A percentile compares a stretch with the other conserved stretches of the same genome.
phyloP scores from a whole-genome alignment of 2,797 vertebrate genomes.

The Syngnathus acus region DNA sequence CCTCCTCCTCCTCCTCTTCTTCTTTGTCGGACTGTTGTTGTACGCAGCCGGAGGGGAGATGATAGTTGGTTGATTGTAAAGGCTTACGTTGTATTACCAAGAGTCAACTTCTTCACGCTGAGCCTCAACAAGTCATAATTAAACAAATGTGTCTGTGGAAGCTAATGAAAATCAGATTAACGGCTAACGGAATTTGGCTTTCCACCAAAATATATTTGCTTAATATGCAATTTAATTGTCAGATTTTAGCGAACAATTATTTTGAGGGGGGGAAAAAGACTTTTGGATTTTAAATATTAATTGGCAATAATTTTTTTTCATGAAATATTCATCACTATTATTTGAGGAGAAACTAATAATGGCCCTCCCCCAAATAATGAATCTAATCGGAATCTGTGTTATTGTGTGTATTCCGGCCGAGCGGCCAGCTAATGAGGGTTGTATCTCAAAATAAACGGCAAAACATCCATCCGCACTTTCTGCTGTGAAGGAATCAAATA shows the following conservation, averaged over 20 bases:
- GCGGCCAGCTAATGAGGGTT: slow-evolving; percentile 42
- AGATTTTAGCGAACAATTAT: background rate
- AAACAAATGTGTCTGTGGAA: background rate
- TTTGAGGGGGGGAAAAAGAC: background rate
- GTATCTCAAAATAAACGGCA: slow-evolving; percentile 40
- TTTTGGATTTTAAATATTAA: slow-evolving; percentile 4
- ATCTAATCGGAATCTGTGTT: background rate
- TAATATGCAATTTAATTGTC: slow-evolving; percentile 1
- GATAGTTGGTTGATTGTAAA: slow-evolving; percentile 53
- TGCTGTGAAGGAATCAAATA: slow-evolving; percentile 40
- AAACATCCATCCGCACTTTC: slow-evolving; percentile 30
- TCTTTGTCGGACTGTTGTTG: slow-evolving; percentile 44
- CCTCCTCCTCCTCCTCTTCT: slow-evolving; percentile 16
- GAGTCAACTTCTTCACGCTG: slow-evolving; percentile 58
- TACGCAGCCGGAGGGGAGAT: slow-evolving; percentile 54
- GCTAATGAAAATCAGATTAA: background rate
- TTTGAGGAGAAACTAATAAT: slow-evolving; percentile 1
- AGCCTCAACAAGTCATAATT: slow-evolving; percentile 19
- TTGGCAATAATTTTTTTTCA: background rate
- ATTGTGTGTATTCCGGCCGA: slow-evolving; percentile 21
- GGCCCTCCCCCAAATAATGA: background rate
- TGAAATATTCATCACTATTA: slow-evolving; percentile 10
- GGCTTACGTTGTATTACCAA: slow-evolving; percentile 65
- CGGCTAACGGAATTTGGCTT: background rate
- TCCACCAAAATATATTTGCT: background rate